Conservation (phyloP, 1,140 invertebrate species). For the Globodera rostochiensis region DNA sequence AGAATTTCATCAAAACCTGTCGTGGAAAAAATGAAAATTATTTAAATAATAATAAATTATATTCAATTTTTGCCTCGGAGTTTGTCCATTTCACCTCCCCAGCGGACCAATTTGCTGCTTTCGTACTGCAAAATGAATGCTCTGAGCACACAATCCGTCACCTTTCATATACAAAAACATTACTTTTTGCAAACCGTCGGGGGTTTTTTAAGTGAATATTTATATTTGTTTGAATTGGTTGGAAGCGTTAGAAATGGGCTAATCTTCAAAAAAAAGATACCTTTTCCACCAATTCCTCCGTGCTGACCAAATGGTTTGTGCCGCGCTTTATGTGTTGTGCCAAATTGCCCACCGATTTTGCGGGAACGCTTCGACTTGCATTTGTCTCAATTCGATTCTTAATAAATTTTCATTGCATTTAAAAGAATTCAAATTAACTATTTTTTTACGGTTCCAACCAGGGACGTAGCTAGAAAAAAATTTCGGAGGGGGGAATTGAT, state of each 20-base stretch:
- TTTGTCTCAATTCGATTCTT: conserved; percentile 55
- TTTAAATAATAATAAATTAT: background rate
- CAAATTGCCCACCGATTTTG: conserved; percentile 56
- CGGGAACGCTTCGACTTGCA: conserved; percentile 56
- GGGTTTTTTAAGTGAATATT: no score
- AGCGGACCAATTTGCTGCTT: conserved; percentile 16
- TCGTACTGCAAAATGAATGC: conserved; percentile 21
- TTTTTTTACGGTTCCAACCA: no score
- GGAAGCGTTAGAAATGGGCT: no score
- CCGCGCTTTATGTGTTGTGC: background rate
- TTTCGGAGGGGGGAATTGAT: no score
- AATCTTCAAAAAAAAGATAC: background rate
- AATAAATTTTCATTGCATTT: conserved; percentile 6
- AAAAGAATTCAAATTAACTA: background rate
- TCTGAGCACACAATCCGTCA: conserved; percentile 9
- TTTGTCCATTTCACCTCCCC: background rate
- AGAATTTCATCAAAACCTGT: conserved; percentile 38
- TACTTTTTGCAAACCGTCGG: background rate
- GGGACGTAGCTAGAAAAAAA: no score
- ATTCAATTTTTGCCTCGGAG: background rate
- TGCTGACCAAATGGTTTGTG: background rate
- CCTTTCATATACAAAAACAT: background rate
- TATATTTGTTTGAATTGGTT: no score
- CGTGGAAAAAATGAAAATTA: background rate
- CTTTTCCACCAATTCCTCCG: background rate